Evolutionary conservation across 2,888 invertebrate genomes (phyloP), one percentile per base, ranked within the genome.

Genomic region (Julus scanicus): DNA sequence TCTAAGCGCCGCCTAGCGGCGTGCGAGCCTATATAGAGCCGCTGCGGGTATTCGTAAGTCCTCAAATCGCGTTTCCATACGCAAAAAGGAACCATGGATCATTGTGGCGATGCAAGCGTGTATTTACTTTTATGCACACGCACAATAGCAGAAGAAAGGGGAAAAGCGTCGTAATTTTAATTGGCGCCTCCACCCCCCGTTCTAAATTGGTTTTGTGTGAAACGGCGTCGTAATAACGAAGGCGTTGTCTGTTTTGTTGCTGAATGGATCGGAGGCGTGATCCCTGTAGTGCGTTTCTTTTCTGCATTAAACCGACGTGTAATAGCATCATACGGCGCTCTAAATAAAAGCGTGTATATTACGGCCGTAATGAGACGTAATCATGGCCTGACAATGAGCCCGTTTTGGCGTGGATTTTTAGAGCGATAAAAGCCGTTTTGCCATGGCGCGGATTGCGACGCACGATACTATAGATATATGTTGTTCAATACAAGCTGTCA

Each of bases 381-480:
- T 63, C 63, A 63, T 63, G 63, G 63, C 63, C 63, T 63, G 63
- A 63, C 63, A 63, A 63, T 63, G 63, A 63, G 63, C 63, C 63
- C 63, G 63, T 63, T 63, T 53, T 63, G 63, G 63, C 63, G 63
- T 17, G 15, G 63, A n/a, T 17, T 5, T 63, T 63, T 63, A 6
- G 4, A 57, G 17, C 17, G 63, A 63, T 63, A 49, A n/a, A 63
- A 63, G 63, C n/a, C n/a, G 63, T 63, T 63, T 17, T 17, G 17
- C 53, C 53, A 57, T 15, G 53, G 2, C 15, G 53, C 8, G 15
- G 8, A 15, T 15, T 15, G 13, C 57, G 57, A 17, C 57, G n/a
- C n/a, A n/a, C n/a, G n/a, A n/a, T n/a, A n/a, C n/a, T n/a, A n/a
- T n/a, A n/a, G n/a, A n/a, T n/a, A n/a, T n/a, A n/a, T n/a, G n/a